Conservation (phyloP, 2,888 invertebrate species). For the Ligdia adustata region DNA sequence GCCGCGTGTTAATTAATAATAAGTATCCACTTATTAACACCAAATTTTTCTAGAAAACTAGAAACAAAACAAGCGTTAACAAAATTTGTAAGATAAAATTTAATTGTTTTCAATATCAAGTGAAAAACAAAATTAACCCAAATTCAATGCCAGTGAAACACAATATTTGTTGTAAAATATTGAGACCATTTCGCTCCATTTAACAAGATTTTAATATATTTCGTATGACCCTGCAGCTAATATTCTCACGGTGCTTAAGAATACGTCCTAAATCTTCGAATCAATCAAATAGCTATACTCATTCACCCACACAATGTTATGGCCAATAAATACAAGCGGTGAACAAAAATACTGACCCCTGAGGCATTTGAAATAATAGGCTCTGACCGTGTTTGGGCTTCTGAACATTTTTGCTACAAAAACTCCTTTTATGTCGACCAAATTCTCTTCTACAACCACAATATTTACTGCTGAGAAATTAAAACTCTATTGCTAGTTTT, state of each 20-base stretch:
- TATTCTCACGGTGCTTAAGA: conserved; percentile 55
- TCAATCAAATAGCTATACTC: conserved; percentile 26
- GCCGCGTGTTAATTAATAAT: no score
- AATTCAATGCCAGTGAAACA: not conserved
- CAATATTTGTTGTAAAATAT: conserved; percentile 21
- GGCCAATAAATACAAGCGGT: conserved; percentile 44
- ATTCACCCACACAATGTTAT: conserved; percentile 55
- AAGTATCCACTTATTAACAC: no score
- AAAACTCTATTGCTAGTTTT: no score
- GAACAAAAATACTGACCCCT: conserved; percentile 63
- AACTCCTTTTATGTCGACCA: conserved; percentile 41
- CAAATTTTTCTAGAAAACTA: no score
- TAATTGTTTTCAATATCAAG: no score
- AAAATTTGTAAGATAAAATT: no score
- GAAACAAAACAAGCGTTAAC: no score
- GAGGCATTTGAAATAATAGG: conserved; percentile 55
- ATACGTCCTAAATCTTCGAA: conserved; percentile 28
- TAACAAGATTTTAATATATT: conserved; percentile 35
- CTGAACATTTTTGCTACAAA: conserved; percentile 44
- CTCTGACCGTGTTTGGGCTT: conserved; percentile 64
- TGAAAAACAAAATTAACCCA: not conserved
- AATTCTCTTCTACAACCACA: conserved; percentile 1
- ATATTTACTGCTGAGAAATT: no score
- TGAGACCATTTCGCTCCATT: conserved; percentile 26
- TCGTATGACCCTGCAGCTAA: conserved; percentile 25